These are phyloP conservation scores for Kryphioiulus occultus DNA, from an alignment of 2,888 invertebrate species.

Conservation along the genomic window DNA sequence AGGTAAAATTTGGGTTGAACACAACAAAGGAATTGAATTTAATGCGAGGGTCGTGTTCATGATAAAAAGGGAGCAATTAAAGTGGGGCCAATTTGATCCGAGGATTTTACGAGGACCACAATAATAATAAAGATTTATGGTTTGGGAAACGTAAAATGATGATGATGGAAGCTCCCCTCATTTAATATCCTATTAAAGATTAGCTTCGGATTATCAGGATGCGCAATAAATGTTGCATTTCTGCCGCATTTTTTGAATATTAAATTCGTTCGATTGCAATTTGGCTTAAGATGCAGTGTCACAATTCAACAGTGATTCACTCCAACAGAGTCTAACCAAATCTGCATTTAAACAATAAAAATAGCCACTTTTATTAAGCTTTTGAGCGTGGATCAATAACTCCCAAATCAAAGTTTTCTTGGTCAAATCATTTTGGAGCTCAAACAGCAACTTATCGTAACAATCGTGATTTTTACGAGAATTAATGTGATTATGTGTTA, in stretches of 20 bases:
- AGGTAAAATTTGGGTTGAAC: background rate
- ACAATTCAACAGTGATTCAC: background rate
- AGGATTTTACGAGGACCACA: constrained; percentile 7
- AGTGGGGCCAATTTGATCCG: background rate
- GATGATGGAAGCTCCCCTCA: background rate
- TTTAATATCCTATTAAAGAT: constrained; percentile 14
- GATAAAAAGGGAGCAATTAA: background rate
- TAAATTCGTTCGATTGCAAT: background rate
- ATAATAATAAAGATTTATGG: constrained; percentile 5
- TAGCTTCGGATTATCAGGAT: background rate
- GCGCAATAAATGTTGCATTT: background rate
- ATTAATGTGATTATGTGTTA: no score
- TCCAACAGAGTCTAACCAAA: background rate
- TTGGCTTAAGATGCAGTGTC: background rate
- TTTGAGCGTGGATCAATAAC: no score
- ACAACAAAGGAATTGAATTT: background rate
- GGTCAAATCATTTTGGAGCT: no score
- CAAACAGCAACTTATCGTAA: no score
- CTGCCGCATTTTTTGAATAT: background rate
- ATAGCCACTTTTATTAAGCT: background rate
- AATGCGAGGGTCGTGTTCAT: background rate
- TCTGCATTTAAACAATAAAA: background rate
- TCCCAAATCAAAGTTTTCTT: no score
- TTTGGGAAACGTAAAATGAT: background rate
- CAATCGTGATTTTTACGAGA: no score